Evolutionary conservation across 2,797 vertebrate species (phyloP).

Genomic region (Crenuchus spilurus): DNA sequence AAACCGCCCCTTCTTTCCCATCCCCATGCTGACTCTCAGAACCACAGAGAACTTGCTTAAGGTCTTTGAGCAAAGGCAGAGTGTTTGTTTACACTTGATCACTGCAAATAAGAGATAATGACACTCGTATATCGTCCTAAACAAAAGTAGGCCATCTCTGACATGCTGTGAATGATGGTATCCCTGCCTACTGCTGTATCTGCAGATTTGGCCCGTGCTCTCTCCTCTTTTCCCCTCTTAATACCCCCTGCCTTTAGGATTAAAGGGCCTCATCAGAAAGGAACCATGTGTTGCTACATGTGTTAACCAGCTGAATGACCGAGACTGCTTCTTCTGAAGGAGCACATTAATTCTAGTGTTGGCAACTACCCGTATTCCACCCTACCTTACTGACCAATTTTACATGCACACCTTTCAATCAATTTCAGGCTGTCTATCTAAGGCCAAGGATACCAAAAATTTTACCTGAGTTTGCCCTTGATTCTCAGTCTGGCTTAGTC

Average conservation of each 20-base stretch:
- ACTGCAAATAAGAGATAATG: constrained; percentile 23
- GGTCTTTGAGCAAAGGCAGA: not conserved
- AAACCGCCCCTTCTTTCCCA: not conserved
- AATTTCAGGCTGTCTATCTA: too few relatives aligned
- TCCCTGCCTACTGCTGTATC: not conserved
- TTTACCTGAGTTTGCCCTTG: too few relatives aligned
- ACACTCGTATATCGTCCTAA: not conserved
- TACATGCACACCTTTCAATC: not conserved
- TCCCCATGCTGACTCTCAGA: not conserved
- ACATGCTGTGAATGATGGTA: not conserved
- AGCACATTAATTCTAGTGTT: constrained; percentile 52
- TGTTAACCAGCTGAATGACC: constrained; percentile 68
- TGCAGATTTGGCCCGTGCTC: not conserved
- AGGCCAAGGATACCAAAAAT: too few relatives aligned
- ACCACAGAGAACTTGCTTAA: not conserved
- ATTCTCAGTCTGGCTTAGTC: too few relatives aligned
- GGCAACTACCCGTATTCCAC: constrained; percentile 23
- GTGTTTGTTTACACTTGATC: constrained; percentile 32
- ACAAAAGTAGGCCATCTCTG: constrained; percentile 12
- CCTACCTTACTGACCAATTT: not conserved
- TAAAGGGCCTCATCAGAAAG: constrained; percentile 52
- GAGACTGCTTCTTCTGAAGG: constrained; percentile 60
- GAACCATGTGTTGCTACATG: constrained; percentile 54
- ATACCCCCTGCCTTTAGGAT: constrained; percentile 16
- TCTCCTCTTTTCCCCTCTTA: constrained; percentile 9